phyloP scores from a whole-genome alignment of 2,888 invertebrate species.

The Zygothrica quintamaculata region DNA sequence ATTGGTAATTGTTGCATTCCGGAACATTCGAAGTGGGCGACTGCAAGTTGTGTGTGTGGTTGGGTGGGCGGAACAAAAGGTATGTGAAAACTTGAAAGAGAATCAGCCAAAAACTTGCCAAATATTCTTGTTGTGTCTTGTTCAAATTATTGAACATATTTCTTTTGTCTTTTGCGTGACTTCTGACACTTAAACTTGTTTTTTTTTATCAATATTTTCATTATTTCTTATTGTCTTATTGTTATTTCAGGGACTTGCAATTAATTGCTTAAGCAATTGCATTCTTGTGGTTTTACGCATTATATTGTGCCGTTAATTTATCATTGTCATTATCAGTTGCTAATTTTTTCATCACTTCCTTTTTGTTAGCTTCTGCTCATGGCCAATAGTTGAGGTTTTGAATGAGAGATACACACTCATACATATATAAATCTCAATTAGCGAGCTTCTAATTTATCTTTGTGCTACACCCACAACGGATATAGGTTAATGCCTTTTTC shows the following conservation, averaged over 20 bases:
- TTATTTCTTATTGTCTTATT: slow-evolving; percentile 16
- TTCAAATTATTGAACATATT: too few relatives aligned
- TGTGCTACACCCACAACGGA: slow-evolving; percentile 22
- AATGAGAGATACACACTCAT: slow-evolving; percentile 19
- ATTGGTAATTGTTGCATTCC: slow-evolving; percentile 23
- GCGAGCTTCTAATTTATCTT: slow-evolving; percentile 49
- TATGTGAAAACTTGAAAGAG: slow-evolving; percentile 12
- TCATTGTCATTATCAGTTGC: slow-evolving; percentile 61
- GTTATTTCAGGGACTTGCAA: slow-evolving; percentile 5
- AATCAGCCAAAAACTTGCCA: slow-evolving; percentile 40
- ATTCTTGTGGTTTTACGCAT: slow-evolving; percentile 19
- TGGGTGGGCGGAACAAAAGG: slow-evolving; percentile 14
- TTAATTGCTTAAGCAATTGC: slow-evolving; percentile 27
- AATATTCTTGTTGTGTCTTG: too few relatives aligned
- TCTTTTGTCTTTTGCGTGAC: too few relatives aligned
- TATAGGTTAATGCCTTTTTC: slow-evolving; percentile 24
- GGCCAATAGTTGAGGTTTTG: slow-evolving; percentile 11
- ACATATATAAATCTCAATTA: slow-evolving; percentile 60
- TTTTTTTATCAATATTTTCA: too few relatives aligned
- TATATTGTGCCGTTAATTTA: slow-evolving; percentile 30
- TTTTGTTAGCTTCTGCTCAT: slow-evolving; percentile 13
- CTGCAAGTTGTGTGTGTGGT: slow-evolving; percentile 6
- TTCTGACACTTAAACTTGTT: too few relatives aligned
- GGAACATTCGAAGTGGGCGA: slow-evolving; percentile 3
- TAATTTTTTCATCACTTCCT: slow-evolving; percentile 50